Base-by-base conservation (phyloP, 2,797 vertebrate species). In the Rhabdophis nuchalis region DNA sequence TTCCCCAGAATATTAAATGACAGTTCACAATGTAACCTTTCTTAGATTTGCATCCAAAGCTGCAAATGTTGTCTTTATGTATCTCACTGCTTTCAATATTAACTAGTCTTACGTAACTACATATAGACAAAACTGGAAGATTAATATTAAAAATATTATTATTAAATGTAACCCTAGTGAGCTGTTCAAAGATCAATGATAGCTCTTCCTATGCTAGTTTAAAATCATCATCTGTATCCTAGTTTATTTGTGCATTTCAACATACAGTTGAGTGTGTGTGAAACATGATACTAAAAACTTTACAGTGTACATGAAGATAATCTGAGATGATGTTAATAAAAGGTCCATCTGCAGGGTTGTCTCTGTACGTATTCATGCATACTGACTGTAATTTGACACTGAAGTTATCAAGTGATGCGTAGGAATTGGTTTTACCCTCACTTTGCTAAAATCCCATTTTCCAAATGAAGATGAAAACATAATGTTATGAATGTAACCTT, bases 1-100 rank as follows among this genome's bases (percentile, higher is more conserved):
- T 86, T 52, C 41, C 9, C 20, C 52, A 16, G 93, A 94, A 93
- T 87, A 92, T 72, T 85, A 92, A 96, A 87, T 90, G 91, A 23
- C 94, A 93, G 92, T 87, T 86, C 61, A 89, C 93, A 93, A 61
- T 82, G 25, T 56, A 88, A 91, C 64, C 91, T 50, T 86, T 52
- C 5, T 77, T 86, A 32, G 27, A 82, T 36, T 25, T 27, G 41
- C 36, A 82, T 60, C 29, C 60, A 61, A 29, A 18, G 54, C 58
- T 20, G 20, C 72, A 53, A 25, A 29, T 68, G 0, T 72, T 11
- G 72, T 50, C 27, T 12, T 52, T n/a, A 50, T 60, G 46, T 12
- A 53, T 14, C 16, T 52, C 20, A 27, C 36, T 91, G 68, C 29
- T 88, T 60, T 82, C 53, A 87, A 23, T 16, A 12, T 53, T 36